Conservation (phyloP, 1,140 invertebrate species). For the Drosophila burlai region DNA sequence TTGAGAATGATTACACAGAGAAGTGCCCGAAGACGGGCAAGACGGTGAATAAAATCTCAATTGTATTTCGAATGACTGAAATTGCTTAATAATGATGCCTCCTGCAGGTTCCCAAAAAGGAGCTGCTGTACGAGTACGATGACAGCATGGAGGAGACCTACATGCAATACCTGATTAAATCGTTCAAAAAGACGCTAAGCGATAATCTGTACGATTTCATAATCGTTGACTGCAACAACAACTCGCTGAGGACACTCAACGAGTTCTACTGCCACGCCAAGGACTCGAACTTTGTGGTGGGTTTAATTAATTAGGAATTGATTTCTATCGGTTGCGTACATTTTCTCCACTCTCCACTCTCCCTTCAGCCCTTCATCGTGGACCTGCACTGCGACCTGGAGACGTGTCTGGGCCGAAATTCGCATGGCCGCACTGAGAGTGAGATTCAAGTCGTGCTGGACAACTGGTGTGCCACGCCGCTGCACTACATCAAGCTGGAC, state of each 20-base stretch:
- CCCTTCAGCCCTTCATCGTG: constrained; percentile 69
- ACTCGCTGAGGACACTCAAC: constrained; percentile 92
- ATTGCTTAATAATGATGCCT: not conserved
- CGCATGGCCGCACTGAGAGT: constrained; percentile 91
- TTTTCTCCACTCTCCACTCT: not conserved
- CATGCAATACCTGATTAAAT: constrained; percentile 92
- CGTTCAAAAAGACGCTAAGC: constrained; percentile 96
- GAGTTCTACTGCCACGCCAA: constrained; percentile 96
- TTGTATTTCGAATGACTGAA: not conserved
- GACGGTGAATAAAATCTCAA: constrained; percentile 86
- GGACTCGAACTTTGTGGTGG: constrained; percentile 95
- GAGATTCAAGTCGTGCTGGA: constrained; percentile 92
- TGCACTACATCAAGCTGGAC: constrained; percentile 89
- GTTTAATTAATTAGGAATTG: constrained; percentile 16
- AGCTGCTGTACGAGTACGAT: constrained; percentile 97
- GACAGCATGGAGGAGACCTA: constrained; percentile 93
- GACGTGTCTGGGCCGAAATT: constrained; percentile 92
- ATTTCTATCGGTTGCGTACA: too few relatives aligned
- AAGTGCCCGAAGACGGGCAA: constrained; percentile 92
- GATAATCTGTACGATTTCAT: constrained; percentile 97
- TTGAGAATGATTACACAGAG: constrained; percentile 93
- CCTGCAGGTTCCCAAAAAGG: constrained; percentile 87
- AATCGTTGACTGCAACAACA: constrained; percentile 95
- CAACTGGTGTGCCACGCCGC: constrained; percentile 92
- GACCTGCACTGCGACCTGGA: constrained; percentile 93